These are phyloP conservation scores for Solenopsis fugax DNA, from an alignment of 1,140 invertebrate species.

Conservation along the genomic window DNA sequence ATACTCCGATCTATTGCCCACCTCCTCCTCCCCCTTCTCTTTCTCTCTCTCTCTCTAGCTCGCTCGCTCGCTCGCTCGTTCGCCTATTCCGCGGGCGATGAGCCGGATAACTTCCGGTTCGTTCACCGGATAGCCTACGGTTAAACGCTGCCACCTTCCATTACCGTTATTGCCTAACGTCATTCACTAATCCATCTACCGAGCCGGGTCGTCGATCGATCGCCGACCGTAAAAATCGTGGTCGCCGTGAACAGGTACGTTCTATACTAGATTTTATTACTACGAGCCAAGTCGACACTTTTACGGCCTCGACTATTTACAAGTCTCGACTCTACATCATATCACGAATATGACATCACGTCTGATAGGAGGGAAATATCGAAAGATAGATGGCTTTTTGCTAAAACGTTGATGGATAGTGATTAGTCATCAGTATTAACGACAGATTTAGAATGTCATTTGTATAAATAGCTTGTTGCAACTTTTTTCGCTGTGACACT, in stretches of 20 bases:
- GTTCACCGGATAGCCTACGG: slow-evolving; percentile 63
- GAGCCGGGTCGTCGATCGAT: slow-evolving; percentile 44
- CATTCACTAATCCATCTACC: slow-evolving; percentile 73
- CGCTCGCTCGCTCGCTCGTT: neutral
- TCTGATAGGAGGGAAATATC: slow-evolving; percentile 21
- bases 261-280: slow-evolving; percentile 53
- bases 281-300: slow-evolving; percentile 55
- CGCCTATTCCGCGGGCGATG: slow-evolving; percentile 36
- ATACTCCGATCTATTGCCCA: slow-evolving; percentile 41
- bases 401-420: slow-evolving; percentile 31
- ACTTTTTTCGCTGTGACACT: neutral
- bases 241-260: slow-evolving; percentile 50
- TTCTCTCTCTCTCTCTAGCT: neutral
- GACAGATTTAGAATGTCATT: slow-evolving; percentile 13
- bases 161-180: slow-evolving; percentile 74
- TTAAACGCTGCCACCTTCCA: slow-evolving; percentile 72
- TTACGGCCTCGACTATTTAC: slow-evolving; percentile 52
- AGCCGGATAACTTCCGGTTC: slow-evolving; percentile 67
- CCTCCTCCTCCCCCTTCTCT: neutral
- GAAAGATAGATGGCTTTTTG: slow-evolving; percentile 36
- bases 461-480: slow-evolving; percentile 1
- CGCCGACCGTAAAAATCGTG: slow-evolving; percentile 66
- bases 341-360: slow-evolving; percentile 31
- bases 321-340: slow-evolving; percentile 28
- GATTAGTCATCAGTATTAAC: slow-evolving; percentile 25